A percentile compares a stretch with the other conserved stretches of the same genome.
Conservation (phyloP, 2,888 invertebrate species). For the Epinotia brunnichana region DNA sequence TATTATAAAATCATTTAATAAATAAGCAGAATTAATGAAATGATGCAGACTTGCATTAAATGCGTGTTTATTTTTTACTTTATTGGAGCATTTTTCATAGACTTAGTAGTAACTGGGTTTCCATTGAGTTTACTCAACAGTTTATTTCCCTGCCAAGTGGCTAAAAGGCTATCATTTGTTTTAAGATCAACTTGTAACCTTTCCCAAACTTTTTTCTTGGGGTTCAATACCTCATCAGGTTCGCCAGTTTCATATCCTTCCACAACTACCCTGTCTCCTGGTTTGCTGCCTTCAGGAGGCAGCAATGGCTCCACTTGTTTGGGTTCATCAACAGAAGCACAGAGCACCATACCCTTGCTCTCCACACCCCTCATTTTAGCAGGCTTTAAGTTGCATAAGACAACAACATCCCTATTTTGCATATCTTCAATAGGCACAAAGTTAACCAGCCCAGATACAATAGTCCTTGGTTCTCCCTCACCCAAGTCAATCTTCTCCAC, state of each 20-base stretch:
- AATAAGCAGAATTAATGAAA: constrained; percentile 25
- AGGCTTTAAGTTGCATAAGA: constrained; percentile 97
- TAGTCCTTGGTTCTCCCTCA: constrained; percentile 87
- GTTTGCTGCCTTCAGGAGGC: constrained; percentile 88
- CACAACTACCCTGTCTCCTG: constrained; percentile 92
- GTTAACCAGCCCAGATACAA: constrained; percentile 96
- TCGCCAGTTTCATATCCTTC: constrained; percentile 91
- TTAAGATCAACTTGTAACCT: constrained; percentile 92
- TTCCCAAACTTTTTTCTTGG: constrained; percentile 99
- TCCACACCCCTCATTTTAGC: constrained; percentile 97
- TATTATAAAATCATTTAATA: constrained; percentile 30
- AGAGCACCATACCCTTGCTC: constrained; percentile 97
- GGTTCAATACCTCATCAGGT: constrained; percentile 94
- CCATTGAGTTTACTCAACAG: constrained; percentile 88
- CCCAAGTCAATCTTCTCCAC: constrained; percentile 96
- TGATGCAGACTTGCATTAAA: constrained; percentile 34
- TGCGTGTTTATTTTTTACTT: constrained; percentile 80
- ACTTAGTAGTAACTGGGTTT: constrained; percentile 88
- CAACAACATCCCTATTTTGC: constrained; percentile 94
- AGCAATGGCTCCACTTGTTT: constrained; percentile 93
- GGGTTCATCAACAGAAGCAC: constrained; percentile 92
- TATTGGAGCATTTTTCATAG: constrained; percentile 91
- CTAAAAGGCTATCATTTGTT: constrained; percentile 87
- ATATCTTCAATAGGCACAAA: constrained; percentile 95
- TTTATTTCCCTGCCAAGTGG: constrained; percentile 93